These are phyloP conservation scores for Steatocranus sp. DNA, from an alignment of 2,797 vertebrate species.

Conservation along the genomic window DNA sequence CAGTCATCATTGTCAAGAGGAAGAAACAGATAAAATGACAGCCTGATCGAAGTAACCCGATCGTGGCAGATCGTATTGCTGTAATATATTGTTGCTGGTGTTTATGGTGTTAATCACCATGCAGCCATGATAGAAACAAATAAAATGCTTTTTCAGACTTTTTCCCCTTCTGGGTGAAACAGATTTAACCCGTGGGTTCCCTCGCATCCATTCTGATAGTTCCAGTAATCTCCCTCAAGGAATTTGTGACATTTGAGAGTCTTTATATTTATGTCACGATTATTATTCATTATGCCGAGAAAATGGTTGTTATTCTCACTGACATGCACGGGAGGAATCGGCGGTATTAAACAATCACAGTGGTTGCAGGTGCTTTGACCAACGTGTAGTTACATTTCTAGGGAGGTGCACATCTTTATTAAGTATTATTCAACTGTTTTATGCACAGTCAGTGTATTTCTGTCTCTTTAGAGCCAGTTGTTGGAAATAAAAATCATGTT, in stretches of 20 bases:
- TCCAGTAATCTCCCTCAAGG: background rate
- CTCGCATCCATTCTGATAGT: background rate
- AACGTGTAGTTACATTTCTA: fast-evolving
- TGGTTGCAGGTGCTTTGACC: background rate
- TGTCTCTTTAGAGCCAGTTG: background rate
- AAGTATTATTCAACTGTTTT: background rate
- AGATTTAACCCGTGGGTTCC: background rate
- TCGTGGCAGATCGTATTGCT: background rate
- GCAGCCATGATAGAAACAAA: background rate
- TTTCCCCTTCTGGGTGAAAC: background rate
- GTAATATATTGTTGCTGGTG: background rate
- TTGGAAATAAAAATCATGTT: background rate
- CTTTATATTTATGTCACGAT: background rate
- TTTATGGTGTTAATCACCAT: background rate
- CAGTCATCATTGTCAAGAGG: background rate
- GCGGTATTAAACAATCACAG: background rate
- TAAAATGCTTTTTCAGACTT: background rate
- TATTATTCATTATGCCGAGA: background rate
- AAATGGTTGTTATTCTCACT: background rate
- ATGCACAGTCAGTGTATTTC: background rate
- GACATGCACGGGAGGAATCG: background rate
- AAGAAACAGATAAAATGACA: background rate
- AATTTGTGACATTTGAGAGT: background rate
- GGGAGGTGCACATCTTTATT: background rate
- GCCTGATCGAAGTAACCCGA: background rate